Evolutionary conservation across 2,888 invertebrate species (phyloP), one percentile per base, ranked within the genome.

Genomic region (Oasisia sp.): DNA sequence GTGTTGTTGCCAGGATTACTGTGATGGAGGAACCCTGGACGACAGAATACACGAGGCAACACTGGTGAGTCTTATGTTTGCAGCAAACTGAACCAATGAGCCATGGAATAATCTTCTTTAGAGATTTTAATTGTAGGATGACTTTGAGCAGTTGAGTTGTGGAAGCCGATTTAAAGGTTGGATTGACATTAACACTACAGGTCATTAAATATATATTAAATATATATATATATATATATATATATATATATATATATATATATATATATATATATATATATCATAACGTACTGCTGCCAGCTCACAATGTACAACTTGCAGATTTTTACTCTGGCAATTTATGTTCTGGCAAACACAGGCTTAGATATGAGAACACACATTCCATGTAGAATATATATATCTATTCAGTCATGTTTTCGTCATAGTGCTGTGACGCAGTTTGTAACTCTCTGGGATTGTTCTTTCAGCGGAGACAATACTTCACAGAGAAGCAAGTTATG

Each of bases 21-120:
- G 96, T 94, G 96, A 96, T 94, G 96, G 95, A 19, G 96, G 96
- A 32, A 96, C 95, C 32, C 92, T 96, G 32, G 95, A 95, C 91
- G 96, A 96, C 91, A 95, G 95, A 93, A 95, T 96, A 14, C 94
- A 93, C 56, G 94, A 94, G n/a, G 94, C 95, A 38, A 94, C 93
- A n/a, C 94, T 93, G 93, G 96, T 96, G 93, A 93, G 94, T 92
- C 14, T 74, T 12, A 11, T 50, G 12, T 1, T 9, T 12, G 50
- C 14, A 50, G 12, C 14, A 50, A 50, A 50, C 9, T 7, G 9
- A 50, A 38, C 38, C 38, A 38, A 38, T 38, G 38, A 38, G 38
- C 38, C 38, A 4, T 38, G 38, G 38, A 38, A 38, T 38, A 38
- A 38, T 38, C 38, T 38, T 1, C 38, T 38, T 38, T 38, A 38